Percentiles rank a stretch among this genome's conserved stretches.
These are phyloP conservation scores for Mimachlamys varia DNA, from an alignment of 2,888 invertebrate species.

Conservation along the genomic window DNA sequence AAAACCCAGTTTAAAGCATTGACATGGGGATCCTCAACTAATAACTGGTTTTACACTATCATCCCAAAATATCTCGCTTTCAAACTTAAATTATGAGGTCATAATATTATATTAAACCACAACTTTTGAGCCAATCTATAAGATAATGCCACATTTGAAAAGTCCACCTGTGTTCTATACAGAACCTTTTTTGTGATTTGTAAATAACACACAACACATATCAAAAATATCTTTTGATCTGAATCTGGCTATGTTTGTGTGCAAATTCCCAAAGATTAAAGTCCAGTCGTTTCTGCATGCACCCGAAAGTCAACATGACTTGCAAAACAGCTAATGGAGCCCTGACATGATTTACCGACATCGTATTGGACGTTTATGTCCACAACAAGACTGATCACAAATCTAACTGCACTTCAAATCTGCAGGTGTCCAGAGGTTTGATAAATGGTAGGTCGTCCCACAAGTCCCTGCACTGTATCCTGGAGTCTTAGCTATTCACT, in stretches of 20 bases:
- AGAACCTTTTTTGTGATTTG: background rate
- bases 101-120: no score
- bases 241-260: background rate
- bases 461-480: background rate
- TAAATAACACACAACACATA: background rate
- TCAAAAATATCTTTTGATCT: background rate
- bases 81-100: no score
- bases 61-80: no score
- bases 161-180: background rate
- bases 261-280: background rate
- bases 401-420: conserved; percentile 24
- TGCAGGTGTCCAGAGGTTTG: background rate
- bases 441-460: background rate
- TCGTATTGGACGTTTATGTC: background rate
- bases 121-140: no score
- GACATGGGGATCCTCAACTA: no score
- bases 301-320: background rate
- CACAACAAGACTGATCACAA: conserved; percentile 28
- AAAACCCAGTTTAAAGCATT: no score
- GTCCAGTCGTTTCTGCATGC: background rate
- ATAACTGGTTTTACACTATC: no score
- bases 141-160: no score
- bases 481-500: background rate
- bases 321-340: background rate
- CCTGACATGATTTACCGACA: background rate